Base-by-base conservation (phyloP, 2,888 invertebrate species). In the Anthophora plumipes region DNA sequence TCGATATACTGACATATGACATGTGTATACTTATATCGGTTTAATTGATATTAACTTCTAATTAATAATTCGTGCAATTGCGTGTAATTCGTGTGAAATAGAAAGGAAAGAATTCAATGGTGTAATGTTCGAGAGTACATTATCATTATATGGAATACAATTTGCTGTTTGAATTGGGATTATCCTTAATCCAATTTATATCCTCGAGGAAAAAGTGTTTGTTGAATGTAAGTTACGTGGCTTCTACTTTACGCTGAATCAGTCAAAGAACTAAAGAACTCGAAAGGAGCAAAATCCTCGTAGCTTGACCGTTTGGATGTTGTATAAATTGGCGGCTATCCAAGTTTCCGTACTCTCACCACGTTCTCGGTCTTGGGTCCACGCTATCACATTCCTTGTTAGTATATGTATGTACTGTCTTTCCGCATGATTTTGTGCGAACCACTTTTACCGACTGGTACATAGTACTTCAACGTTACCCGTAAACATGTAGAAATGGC, bases 261-360 rank as follows among this genome's bases (percentile, higher is more conserved):
- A 83, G 88, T 86, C 82, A 80, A 83, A 57, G 85, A 86, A 88
- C 85, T 83, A 80, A 83, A 57, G 85, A 86, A 88, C 85, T 83
- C 80, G 57, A 80, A 69, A 82, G 85, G 87, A 81, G 87, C 82
- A 88, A 87, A 86, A 87, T 85, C 82, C 88, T 86, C 75, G 75
- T 69, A 73, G 54, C 75, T 57, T 68, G 41, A 66, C 73, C 80
- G 82, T 83, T 88, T 82, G 84, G 84, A 89, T 84, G 84, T 88
- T 77, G 85, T 84, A 82, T 85, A 84, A 86, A 89, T 89, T 89
- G 89, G 89, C 89, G 68, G 71, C 59, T 78, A 74, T 86, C 89
- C 89, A 89, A 88, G 83, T 85, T 86, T 83, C 85, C 72, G 79
- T 77, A 81, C 74, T 81, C 81, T 84, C 78, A 71, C 85, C 77